phyloP scores from a whole-genome alignment of 2,113 vertebrate genomes.

The Panthera leo region DNA sequence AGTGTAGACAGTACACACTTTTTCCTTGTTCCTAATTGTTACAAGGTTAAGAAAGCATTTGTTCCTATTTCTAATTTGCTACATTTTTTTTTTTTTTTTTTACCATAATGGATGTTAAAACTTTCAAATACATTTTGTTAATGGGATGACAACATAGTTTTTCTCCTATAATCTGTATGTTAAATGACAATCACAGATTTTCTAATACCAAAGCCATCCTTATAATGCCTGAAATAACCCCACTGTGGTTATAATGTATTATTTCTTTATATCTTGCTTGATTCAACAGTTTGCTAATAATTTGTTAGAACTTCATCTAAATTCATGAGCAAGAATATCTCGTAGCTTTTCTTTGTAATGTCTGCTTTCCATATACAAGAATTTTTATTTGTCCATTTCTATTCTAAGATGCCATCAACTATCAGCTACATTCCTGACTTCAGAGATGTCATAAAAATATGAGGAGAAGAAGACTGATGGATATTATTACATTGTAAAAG shows the following conservation, averaged over 20 bases:
- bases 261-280: neutral
- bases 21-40: constrained; percentile 11
- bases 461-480: neutral
- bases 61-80: neutral
- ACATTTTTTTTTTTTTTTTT: neutral
- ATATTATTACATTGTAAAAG: neutral
- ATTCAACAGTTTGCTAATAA: neutral
- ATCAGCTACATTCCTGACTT: neutral
- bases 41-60: neutral
- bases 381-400: neutral
- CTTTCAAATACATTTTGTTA: neutral
- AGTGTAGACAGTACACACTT: neutral
- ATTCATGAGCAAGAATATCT: neutral
- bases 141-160: neutral
- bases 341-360: neutral
- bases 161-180: neutral
- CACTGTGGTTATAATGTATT: neutral
- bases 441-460: neutral
- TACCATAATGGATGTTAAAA: neutral
- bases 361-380: neutral
- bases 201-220: neutral
- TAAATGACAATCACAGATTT: neutral
- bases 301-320: neutral
- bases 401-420: neutral
- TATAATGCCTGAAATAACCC: neutral